Evolutionary conservation across 2,888 invertebrate species (phyloP).

Genomic region (Leptinotarsa juncta): DNA sequence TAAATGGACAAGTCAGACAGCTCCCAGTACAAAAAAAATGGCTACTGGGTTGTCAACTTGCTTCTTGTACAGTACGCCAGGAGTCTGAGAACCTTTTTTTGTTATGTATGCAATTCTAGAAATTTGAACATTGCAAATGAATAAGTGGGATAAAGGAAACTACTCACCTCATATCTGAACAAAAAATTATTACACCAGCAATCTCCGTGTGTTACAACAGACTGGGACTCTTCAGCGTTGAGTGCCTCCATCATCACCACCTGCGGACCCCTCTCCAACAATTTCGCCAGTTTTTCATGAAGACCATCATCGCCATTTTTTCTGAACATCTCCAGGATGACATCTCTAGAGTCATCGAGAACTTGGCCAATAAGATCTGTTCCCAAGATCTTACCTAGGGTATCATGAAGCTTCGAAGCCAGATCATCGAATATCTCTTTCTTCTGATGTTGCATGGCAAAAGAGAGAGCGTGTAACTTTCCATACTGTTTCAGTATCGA

Average conservation of each 20-base stretch:
- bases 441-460: slow-evolving; percentile 42
- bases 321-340: not conserved
- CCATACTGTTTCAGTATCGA: slow-evolving; percentile 41
- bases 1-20: no score
- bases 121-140: not conserved
- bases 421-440: slow-evolving; percentile 29
- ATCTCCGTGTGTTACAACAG: slow-evolving; percentile 53
- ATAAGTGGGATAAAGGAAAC: not conserved
- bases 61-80: no score
- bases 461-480: slow-evolving; percentile 46
- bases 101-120: no score
- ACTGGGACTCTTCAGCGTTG: slow-evolving; percentile 37
- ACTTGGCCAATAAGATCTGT: not conserved
- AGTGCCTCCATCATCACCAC: slow-evolving; percentile 28
- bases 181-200: slow-evolving; percentile 58
- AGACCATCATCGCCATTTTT: slow-evolving; percentile 1
- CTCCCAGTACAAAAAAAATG: no score
- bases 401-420: slow-evolving; percentile 12
- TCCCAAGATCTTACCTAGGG: not conserved
- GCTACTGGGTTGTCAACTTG: no score
- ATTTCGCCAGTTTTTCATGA: slow-evolving; percentile 21
- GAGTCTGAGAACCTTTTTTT: no score
- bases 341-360: not conserved
- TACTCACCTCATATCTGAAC: slow-evolving; percentile 53
- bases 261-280: slow-evolving; percentile 24